A percentile compares a stretch with the other conserved stretches of the same genome.
phyloP scores from a whole-genome alignment of 2,888 invertebrate species.

The Argyra leucocephala region DNA sequence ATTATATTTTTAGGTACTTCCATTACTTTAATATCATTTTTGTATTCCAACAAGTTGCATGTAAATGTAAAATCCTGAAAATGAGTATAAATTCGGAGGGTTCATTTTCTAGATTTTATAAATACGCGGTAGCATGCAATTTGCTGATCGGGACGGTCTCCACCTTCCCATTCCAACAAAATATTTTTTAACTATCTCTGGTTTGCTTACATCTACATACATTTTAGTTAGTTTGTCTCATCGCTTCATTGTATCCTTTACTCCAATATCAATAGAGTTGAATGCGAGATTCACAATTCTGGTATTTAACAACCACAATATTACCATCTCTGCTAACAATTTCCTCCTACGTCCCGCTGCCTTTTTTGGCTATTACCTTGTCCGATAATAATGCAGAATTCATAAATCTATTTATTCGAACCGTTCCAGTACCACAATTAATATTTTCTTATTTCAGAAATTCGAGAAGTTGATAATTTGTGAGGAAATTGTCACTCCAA shows the following conservation, averaged over 20 bases:
- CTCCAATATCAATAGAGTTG: neutral
- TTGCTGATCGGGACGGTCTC: too few species aligned
- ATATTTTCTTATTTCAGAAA: neutral
- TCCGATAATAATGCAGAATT: neutral
- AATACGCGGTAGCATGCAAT: too few species aligned
- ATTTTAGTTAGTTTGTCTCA: neutral
- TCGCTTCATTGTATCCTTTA: neutral
- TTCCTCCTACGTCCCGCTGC: too few species aligned
- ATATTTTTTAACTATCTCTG: too few species aligned
- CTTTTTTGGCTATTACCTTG: neutral
- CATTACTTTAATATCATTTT: neutral
- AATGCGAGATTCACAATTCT: neutral
- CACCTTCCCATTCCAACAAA: too few species aligned
- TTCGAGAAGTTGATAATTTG: neutral
- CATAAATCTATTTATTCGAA: neutral
- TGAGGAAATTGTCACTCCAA: neutral
- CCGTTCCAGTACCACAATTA: neutral
- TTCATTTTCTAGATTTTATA: too few species aligned
- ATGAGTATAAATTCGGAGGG: neutral
- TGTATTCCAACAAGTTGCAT: neutral
- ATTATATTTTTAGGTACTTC: neutral
- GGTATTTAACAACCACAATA: neutral
- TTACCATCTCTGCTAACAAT: conserved; percentile 4
- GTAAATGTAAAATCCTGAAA: conserved; percentile 7
- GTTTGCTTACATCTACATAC: too few species aligned